A percentile compares a stretch with the other conserved stretches of the same genome.
These are phyloP conservation scores for Paragorgia papillata DNA, from an alignment of 92 coral and sea anemone genomes.

Conservation along the genomic window DNA sequence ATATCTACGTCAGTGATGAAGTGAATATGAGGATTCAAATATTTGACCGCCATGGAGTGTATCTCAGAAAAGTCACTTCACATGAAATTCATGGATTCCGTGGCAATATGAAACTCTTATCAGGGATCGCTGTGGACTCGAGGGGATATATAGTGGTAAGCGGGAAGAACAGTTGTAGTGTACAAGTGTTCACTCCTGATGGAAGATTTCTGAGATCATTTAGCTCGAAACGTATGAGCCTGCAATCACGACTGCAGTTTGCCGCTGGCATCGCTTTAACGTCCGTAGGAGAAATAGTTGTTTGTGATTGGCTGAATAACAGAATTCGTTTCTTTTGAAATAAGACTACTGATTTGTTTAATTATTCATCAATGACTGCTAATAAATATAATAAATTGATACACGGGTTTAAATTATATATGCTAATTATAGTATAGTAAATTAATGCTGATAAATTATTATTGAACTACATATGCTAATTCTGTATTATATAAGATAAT, in stretches of 20 bases:
- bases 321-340: slow-evolving; percentile 34
- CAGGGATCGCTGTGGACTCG: slow-evolving; percentile 31
- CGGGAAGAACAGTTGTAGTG: slow-evolving; percentile 29
- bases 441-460: no score
- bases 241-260: slow-evolving; percentile 19
- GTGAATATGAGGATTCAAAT: slow-evolving; percentile 40
- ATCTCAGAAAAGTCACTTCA: slow-evolving; percentile 29
- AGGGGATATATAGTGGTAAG: slow-evolving; percentile 39
- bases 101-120: slow-evolving; percentile 14
- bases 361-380: no score
- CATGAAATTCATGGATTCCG: slow-evolving; percentile 37
- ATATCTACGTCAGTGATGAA: slow-evolving; percentile 30
- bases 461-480: no score
- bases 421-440: no score
- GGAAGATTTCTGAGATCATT: slow-evolving; percentile 33
- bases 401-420: no score
- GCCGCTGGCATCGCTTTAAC: slow-evolving; percentile 39
- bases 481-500: no score
- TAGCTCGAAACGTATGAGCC: slow-evolving; percentile 14
- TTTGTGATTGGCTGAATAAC: slow-evolving; percentile 31
- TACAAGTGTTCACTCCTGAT: slow-evolving; percentile 28
- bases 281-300: slow-evolving; percentile 41
- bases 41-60: slow-evolving; percentile 36
- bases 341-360: no score
- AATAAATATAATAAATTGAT: no score